Percentiles rank a stretch among this genome's conserved stretches.
These are phyloP conservation scores for Cephalopholis sonnerati DNA, from an alignment of 2,113 vertebrate species.

Conservation along the genomic window DNA sequence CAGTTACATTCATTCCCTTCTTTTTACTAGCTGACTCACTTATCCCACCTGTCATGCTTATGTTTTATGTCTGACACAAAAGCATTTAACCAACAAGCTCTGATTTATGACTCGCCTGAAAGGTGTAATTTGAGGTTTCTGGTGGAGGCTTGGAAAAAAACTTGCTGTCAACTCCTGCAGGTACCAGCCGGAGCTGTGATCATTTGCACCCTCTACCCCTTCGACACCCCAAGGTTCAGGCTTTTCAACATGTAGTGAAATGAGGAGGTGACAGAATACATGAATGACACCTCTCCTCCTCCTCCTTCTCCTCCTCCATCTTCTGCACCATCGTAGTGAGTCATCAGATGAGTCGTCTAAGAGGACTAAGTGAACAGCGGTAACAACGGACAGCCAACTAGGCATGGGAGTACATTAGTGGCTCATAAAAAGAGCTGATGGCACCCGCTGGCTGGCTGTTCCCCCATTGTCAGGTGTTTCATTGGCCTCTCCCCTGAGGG, in stretches of 20 bases:
- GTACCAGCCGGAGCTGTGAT: slow-evolving; percentile 28
- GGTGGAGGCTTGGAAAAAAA: slow-evolving; percentile 22
- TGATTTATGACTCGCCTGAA: slow-evolving; percentile 74
- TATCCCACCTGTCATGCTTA: slow-evolving; percentile 52
- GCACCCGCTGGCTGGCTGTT: slow-evolving; percentile 44
- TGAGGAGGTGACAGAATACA: slow-evolving; percentile 32
- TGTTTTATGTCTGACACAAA: slow-evolving; percentile 68
- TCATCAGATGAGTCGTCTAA: slow-evolving; percentile 50
- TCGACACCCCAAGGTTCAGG: slow-evolving; percentile 23
- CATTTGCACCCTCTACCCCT: not conserved
- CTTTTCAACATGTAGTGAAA: slow-evolving; percentile 23
- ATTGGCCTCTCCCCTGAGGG: slow-evolving; percentile 44
- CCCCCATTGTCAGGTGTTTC: slow-evolving; percentile 55
- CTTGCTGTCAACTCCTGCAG: slow-evolving; percentile 44
- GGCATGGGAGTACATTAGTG: slow-evolving; percentile 63
- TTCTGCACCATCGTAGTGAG: slow-evolving; percentile 21
- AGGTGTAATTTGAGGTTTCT: slow-evolving; percentile 75
- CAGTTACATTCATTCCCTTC: slow-evolving; percentile 31
- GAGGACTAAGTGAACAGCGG: slow-evolving; percentile 7
- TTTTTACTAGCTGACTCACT: slow-evolving; percentile 61
- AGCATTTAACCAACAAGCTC: slow-evolving; percentile 68
- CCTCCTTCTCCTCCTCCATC: not conserved
- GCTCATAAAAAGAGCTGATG: slow-evolving; percentile 65
- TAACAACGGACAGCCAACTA: slow-evolving; percentile 49
- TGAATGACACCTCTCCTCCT: slow-evolving; percentile 36